Evolutionary conservation across 2,888 invertebrate species (phyloP), one percentile per base, ranked within the genome.

Genomic region (Clepsis dumicolana): DNA sequence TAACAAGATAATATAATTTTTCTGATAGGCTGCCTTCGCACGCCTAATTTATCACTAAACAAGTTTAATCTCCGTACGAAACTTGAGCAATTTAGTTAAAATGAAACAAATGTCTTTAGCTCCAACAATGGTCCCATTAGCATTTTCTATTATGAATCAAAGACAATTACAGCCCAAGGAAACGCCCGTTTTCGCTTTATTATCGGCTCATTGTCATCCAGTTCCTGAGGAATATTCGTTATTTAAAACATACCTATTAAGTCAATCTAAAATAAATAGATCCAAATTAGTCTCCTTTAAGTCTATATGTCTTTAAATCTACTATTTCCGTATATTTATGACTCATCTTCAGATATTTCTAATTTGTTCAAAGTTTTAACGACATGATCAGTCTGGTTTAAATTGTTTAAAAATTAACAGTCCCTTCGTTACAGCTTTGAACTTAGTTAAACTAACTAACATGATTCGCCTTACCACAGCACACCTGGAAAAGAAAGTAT

Each of bases 111-210:
- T 73, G 73, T 72, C 75, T 70, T 56, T 41, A 52, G 50, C 63
- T 16, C 32, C 70, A 70, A 75, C 78, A 77, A 76, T 75, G 70
- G 73, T 70, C 73, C 72, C 64, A 80, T 83, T 80, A 79, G 72
- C 80, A 79, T 82, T 70, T 65, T 73, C 75, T 71, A 77, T 80
- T 81, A 77, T 78, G 65, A 73, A 65, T 71, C 69, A 71, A 78
- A 77, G 67, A 76, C 74, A 78, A 77, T 79, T 72, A 75, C 72
- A 72, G 64, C 70, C 59, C 54, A 66, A 65, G 70, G 73, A 50
- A 73, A 71, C 66, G 71, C 69, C 73, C 72, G 73, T 74, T 76
- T 75, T 72, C 50, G 71, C 74, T 72, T 72, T 68, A 52, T 38
- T 69, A 65, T 64, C 59, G 70, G 41, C 54, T 52, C 63, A 63